phyloP scores from a whole-genome alignment of 2,113 vertebrate species.

The Ophiodon elongatus region DNA sequence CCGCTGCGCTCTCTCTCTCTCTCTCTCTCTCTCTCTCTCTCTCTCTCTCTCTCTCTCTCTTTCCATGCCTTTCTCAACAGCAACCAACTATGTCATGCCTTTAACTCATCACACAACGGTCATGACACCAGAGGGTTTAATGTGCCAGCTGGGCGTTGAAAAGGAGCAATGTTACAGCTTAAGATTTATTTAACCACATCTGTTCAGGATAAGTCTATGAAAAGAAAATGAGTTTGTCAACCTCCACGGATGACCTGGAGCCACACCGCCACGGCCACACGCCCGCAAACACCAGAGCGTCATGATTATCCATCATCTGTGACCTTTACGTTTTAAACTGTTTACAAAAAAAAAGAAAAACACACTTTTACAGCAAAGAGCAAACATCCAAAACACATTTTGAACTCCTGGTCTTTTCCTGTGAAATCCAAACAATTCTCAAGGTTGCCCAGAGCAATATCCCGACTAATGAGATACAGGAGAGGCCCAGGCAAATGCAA shows the following conservation, averaged over 20 bases:
- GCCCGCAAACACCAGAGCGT: conserved; percentile 7
- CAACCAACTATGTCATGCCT: background rate
- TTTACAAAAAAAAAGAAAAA: background rate
- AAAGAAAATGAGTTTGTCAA: conserved; percentile 19
- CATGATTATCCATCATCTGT: conserved; percentile 25
- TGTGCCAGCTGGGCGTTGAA: background rate
- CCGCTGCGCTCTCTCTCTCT: too few species aligned
- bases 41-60: too few species aligned
- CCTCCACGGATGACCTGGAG: conserved; percentile 3
- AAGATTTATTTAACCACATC: background rate
- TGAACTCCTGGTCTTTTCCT: conserved; percentile 25
- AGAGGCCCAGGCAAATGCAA: conserved; percentile 25
- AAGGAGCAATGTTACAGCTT: background rate
- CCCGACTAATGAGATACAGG: conserved; percentile 58
- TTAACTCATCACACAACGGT: background rate
- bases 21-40: too few species aligned
- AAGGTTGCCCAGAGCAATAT: conserved; percentile 50
- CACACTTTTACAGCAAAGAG: background rate
- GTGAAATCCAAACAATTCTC: conserved; percentile 53
- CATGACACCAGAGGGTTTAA: background rate
- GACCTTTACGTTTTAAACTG: conserved; percentile 38
- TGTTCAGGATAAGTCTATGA: background rate
- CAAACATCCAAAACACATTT: conserved; percentile 15
- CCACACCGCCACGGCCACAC: background rate
- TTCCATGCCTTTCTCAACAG: background rate